Evolutionary conservation across 2,797 vertebrate species (phyloP), one percentile per base, ranked within the genome.

Genomic region (Enoplosus armatus): DNA sequence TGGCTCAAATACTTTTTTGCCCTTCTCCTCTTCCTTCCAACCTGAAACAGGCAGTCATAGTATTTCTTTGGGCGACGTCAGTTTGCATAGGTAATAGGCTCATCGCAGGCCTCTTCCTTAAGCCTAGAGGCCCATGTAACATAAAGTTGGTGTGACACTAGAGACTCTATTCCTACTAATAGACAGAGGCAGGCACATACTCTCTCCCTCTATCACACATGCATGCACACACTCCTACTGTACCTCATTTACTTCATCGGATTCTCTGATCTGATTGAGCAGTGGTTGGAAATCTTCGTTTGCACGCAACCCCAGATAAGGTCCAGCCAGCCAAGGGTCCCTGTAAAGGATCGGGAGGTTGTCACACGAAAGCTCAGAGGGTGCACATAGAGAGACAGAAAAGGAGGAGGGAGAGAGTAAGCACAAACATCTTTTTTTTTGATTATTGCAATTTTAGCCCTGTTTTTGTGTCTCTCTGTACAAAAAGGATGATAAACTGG

Each of bases 81-180:
- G 67, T 88, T 85, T 89, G 85, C 80, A 79, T 89, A 82, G 82
- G 84, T 90, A 90, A 90, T 82, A 70, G 75, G 59, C 87, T 87
- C 79, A 43, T 90, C 45, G 59, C 79, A 68, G 68, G 53, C 62
- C 60, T 85, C 72, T 85, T 80, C 56, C 61, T 72, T 6, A 53
- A 80, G 79, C 84, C 88, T 75, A 5, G 64, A 79, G 80, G 75
- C 62, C 70, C 48, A 2, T 35, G 60, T 81, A 77, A 82, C 59
- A 47, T 72, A 83, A 74, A 90, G 79, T 75, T 29, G 55, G 64
- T 64, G 56, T 86, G 89, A 89, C 88, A 83, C 41, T 41, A 60
- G 45, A 77, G 55, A 63, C 61, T 85, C 5, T 14, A 14, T 50
- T 81, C 31, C 31, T n/a, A 14, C 59, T 79, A 80, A 88, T 68